Evolutionary conservation across 2,797 vertebrate species (phyloP).

Genomic region (Sorex maritimensis): DNA sequence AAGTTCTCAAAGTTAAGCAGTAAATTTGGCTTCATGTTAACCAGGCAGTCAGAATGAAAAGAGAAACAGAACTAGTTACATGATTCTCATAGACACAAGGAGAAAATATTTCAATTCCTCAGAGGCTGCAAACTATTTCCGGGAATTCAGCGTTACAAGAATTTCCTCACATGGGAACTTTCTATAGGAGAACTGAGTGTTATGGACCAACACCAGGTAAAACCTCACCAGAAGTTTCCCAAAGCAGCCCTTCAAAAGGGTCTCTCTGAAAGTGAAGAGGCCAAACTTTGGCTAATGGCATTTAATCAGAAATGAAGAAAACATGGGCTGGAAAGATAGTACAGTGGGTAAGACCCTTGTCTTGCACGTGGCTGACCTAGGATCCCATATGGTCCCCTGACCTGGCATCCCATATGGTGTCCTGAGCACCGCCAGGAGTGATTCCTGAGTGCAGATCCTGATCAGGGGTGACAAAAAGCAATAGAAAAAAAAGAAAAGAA

Average conservation of each 20-base stretch:
- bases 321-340: too few species aligned
- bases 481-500: neutral
- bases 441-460: too few species aligned
- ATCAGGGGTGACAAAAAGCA: too few species aligned
- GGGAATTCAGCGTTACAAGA: constrained; percentile 79
- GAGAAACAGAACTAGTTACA: constrained; percentile 77
- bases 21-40: constrained; percentile 50
- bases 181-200: constrained; percentile 45
- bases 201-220: neutral
- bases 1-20: constrained; percentile 57
- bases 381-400: too few species aligned
- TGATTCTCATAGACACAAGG: constrained; percentile 5
- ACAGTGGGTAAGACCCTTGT: too few species aligned
- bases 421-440: too few species aligned
- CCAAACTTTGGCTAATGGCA: neutral
- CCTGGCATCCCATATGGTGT: too few species aligned
- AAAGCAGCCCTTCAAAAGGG: neutral
- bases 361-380: too few species aligned
- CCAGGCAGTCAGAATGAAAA: constrained; percentile 65
- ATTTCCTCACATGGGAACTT: constrained; percentile 57
- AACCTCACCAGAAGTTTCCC: neutral
- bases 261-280: constrained; percentile 42
- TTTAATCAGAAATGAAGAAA: constrained; percentile 29
- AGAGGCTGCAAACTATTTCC: constrained; percentile 81
- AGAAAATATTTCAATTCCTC: constrained; percentile 77